These are phyloP conservation scores for Thryonomys swinderianus DNA, from an alignment of 2,113 vertebrate genomes.

Conservation along the genomic window DNA sequence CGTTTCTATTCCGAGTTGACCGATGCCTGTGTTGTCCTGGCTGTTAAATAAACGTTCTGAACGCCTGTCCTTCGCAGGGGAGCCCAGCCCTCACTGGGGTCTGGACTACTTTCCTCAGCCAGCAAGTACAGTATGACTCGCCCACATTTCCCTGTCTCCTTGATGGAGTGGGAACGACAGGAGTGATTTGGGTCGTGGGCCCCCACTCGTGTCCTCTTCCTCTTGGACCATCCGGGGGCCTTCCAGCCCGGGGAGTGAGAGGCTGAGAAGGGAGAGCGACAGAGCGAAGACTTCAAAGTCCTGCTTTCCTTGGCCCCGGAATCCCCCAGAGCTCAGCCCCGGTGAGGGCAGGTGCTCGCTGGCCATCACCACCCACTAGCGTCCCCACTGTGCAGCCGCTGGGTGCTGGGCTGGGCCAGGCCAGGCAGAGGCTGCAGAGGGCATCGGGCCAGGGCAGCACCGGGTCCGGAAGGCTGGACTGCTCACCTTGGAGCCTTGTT, in stretches of 20 bases:
- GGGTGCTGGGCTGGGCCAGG: neutral
- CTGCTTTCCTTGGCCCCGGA: neutral
- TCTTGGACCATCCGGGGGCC: constrained; percentile 3
- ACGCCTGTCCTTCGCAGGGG: neutral
- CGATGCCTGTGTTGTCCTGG: neutral
- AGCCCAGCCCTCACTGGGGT: neutral
- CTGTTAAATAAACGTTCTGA: neutral
- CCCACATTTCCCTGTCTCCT: neutral
- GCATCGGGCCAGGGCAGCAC: neutral
- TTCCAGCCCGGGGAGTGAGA: neutral
- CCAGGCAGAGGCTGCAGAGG: neutral
- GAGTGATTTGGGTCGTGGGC: neutral
- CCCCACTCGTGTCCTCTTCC: neutral
- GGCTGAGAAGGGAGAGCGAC: neutral
- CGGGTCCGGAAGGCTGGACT: neutral
- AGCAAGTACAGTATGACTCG: neutral
- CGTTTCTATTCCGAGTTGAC: neutral
- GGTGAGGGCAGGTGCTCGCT: neutral
- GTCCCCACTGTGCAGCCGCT: neutral
- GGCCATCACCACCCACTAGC: neutral
- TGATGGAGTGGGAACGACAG: constrained; percentile 30
- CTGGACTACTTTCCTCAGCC: neutral
- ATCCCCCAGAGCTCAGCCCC: neutral
- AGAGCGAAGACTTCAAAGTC: neutral
- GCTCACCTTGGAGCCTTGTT: neutral